These are phyloP conservation scores for Nematolebias whitei DNA, from an alignment of 2,113 vertebrate genomes.

Conservation along the genomic window DNA sequence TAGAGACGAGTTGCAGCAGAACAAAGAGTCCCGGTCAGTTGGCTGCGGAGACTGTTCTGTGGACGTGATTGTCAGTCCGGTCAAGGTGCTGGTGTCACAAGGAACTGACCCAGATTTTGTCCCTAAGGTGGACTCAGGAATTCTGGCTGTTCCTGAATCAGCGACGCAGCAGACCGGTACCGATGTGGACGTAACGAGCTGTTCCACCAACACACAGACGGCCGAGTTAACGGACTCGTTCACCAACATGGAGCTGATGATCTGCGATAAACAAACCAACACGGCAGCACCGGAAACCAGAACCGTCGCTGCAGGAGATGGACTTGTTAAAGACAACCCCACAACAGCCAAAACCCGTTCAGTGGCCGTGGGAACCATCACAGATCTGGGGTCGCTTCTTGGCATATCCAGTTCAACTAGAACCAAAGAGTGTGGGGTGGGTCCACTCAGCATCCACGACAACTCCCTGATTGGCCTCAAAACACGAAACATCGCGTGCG, in stretches of 20 bases:
- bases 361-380: slow-evolving; percentile 86
- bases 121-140: slow-evolving; percentile 71
- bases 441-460: slow-evolving; percentile 85
- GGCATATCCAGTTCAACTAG: slow-evolving; percentile 77
- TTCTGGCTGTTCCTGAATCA: slow-evolving; percentile 82
- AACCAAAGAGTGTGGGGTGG: slow-evolving; percentile 91
- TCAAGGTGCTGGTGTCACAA: slow-evolving; percentile 73
- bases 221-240: slow-evolving; percentile 73
- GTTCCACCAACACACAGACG: slow-evolving; percentile 81
- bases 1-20: slow-evolving; percentile 20
- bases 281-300: slow-evolving; percentile 79
- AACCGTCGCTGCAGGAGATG: slow-evolving; percentile 88
- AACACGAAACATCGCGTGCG: slow-evolving; percentile 92
- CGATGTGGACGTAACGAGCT: slow-evolving; percentile 63
- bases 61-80: slow-evolving; percentile 74
- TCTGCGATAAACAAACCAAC: slow-evolving; percentile 86
- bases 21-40: slow-evolving; percentile 76
- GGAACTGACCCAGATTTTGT: slow-evolving; percentile 77
- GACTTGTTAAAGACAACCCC: slow-evolving; percentile 86
- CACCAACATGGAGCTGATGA: slow-evolving; percentile 80
- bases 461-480: slow-evolving; percentile 94
- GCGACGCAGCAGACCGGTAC: slow-evolving; percentile 82
- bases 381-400: slow-evolving; percentile 65
- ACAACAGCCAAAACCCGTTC: slow-evolving; percentile 82
- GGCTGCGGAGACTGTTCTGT: slow-evolving; percentile 89